Conservation (phyloP, 1,140 invertebrate genomes). For the Brachionus koreanus region DNA sequence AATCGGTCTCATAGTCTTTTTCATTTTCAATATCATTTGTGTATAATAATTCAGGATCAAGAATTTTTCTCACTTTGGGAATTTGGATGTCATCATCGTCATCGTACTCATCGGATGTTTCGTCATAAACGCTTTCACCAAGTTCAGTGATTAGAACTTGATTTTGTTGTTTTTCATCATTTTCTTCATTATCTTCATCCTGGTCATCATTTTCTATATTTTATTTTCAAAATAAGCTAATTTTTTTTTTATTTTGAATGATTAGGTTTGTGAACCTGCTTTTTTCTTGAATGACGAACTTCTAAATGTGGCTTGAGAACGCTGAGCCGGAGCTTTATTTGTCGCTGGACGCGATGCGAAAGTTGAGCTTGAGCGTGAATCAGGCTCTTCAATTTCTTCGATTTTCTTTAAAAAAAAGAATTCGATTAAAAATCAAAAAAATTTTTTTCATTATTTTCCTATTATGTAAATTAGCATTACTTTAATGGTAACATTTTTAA, state of each 20-base stretch:
- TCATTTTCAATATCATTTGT: constrained; percentile 18
- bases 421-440: background rate
- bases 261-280: background rate
- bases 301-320: constrained; percentile 43
- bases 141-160: constrained; percentile 27
- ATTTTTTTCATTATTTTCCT: background rate
- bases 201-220: background rate
- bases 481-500: constrained; percentile 14
- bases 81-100: constrained; percentile 30
- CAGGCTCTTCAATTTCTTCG: constrained; percentile 1
- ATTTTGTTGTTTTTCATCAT: background rate
- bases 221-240: background rate
- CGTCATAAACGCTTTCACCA: constrained; percentile 9
- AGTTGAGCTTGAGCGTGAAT: constrained; percentile 13
- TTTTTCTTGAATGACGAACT: constrained; percentile 19
- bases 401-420: constrained; percentile 10
- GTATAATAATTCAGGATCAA: background rate
- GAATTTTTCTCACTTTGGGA: background rate
- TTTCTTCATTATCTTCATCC: background rate
- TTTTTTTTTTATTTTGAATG: background rate
- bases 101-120: constrained; percentile 14
- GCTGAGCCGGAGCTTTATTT: constrained; percentile 11
- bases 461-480: background rate
- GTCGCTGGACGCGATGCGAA: constrained; percentile 21
- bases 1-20: constrained; percentile 40